phyloP scores from a whole-genome alignment of 2,113 vertebrate species.

The Pogona vitticeps region DNA sequence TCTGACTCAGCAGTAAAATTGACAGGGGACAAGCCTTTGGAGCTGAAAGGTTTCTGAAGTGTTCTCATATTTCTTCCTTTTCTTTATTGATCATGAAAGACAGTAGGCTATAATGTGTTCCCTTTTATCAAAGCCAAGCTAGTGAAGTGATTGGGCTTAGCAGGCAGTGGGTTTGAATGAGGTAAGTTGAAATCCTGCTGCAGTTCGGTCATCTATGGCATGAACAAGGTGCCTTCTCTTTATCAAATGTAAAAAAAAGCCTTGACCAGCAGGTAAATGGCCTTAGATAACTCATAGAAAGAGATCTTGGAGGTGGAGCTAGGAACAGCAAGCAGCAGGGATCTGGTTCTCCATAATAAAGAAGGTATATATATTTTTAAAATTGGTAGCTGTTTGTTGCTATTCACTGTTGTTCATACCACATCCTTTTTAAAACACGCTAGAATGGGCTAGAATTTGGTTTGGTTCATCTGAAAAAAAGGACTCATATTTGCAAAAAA shows the following conservation, averaged over 20 bases:
- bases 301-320: too few species aligned
- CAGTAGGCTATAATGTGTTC: background rate
- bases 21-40: constrained; percentile 3
- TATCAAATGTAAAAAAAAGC: background rate
- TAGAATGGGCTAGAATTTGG: background rate
- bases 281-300: background rate
- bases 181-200: background rate
- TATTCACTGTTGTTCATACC: background rate
- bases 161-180: background rate
- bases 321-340: too few species aligned
- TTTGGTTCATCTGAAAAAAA: too few species aligned
- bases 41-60: constrained; percentile 17
- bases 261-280: background rate
- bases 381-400: background rate
- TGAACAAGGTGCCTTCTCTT: background rate
- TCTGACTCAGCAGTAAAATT: background rate
- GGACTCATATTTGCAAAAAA: too few species aligned
- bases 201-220: too few species aligned
- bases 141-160: background rate
- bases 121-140: background rate
- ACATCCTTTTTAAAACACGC: too few species aligned
- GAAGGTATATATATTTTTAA: background rate
- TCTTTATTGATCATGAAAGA: background rate
- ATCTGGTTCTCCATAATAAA: background rate
- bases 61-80: background rate